Evolutionary conservation across 2,888 invertebrate species (phyloP), one percentile per base, ranked within the genome.

Genomic region (Cephalotes varians): DNA sequence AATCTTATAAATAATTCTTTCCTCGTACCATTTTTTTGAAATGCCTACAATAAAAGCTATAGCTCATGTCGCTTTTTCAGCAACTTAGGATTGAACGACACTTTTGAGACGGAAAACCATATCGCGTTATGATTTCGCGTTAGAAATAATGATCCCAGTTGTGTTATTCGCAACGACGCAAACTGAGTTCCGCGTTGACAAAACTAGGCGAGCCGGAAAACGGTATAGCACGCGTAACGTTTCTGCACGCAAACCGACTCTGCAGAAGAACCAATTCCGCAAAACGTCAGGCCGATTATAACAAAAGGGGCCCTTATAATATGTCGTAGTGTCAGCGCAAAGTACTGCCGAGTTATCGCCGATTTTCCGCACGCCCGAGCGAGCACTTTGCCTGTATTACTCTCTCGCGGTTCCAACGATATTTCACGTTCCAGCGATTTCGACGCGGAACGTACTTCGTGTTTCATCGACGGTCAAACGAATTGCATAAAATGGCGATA

Each of bases 281-380:
- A 72, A 80, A 84, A 86, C 49, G 84, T 72, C 81, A 74, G 21
- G 74, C 47, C 81, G 82, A 88, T 88, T 86, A 88, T 86, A 86
- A 81, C 86, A 88, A 87, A 79, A 82, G 82, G 21, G 56, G 58
- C 44, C 69, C 87, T 88, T 87, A 84, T 81, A 69, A 77, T 47
- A 62, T 69, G 60, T 31, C 80, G 81, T 71, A 69, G 67, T 82
- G 82, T 83, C 87, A 86, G 84, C 82, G 73, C 69, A 31, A 69
- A 67, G 51, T 80, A 71, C 74, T 69, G 60, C 56, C 51, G 71
- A 69, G 73, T 83, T 81, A 79, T 69, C 62, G 56, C 64, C 79
- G 77, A 87, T 85, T 85, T 87, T 82, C 82, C 10, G 31, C 51
- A 82, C 81, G 47, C 51, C 60, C 60, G 82, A 81, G n/a, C 81